These are phyloP conservation scores for Peromyscus nudipes DNA, from an alignment of 2,797 vertebrate species.

Conservation along the genomic window DNA sequence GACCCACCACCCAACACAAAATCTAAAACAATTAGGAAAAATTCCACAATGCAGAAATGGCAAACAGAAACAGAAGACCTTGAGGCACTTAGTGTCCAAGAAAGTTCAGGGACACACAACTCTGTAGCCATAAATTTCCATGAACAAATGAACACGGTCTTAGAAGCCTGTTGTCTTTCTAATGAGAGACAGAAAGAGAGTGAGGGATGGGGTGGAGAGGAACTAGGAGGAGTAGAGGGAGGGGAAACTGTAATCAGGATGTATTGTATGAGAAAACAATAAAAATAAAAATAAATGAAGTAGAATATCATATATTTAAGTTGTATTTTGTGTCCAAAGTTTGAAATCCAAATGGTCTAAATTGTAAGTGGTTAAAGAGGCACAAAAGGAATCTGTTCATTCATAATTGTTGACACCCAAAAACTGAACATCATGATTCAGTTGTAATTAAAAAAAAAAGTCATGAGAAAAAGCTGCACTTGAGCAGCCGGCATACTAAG, in stretches of 20 bases:
- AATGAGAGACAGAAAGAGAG: background rate
- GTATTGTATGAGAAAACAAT: background rate
- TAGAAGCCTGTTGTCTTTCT: background rate
- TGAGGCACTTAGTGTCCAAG: background rate
- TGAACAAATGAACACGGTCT: background rate
- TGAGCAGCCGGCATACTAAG: background rate
- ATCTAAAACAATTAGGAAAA: background rate
- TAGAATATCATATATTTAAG: background rate
- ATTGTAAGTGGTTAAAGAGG: background rate
- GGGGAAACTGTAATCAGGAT: background rate
- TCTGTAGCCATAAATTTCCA: background rate
- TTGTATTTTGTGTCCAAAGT: background rate
- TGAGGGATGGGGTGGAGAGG: background rate
- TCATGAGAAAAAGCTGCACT: background rate
- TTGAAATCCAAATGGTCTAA: background rate
- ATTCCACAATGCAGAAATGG: background rate
- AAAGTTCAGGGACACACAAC: background rate
- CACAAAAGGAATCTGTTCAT: background rate
- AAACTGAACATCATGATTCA: background rate
- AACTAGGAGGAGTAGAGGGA: background rate
- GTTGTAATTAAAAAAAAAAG: background rate
- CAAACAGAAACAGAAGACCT: background rate
- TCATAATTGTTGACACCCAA: background rate
- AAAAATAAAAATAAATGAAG: background rate
- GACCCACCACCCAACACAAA: background rate